These are phyloP conservation scores for Neofelis nebulosa DNA, from an alignment of 2,113 vertebrate species.

Conservation along the genomic window DNA sequence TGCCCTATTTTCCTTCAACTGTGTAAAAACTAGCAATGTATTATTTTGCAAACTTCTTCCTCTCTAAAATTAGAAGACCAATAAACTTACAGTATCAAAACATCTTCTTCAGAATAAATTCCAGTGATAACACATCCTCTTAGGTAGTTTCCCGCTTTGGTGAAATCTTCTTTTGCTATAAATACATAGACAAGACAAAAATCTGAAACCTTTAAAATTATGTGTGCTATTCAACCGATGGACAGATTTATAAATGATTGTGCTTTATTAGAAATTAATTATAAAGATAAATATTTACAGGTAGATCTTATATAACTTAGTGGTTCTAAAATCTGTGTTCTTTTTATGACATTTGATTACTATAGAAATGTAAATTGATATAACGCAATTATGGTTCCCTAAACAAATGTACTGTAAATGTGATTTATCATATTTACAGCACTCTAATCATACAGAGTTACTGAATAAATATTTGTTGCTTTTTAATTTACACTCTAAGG, in stretches of 20 bases:
- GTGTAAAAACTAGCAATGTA: background rate
- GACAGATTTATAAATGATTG: background rate
- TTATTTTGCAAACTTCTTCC: background rate
- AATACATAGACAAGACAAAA: conserved; percentile 67
- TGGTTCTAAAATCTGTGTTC: background rate
- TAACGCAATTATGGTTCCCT: background rate
- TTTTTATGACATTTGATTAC: conserved; percentile 38
- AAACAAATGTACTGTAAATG: conserved; percentile 43
- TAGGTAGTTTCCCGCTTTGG: conserved; percentile 86
- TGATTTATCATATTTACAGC: conserved; percentile 8
- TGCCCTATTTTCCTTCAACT: background rate
- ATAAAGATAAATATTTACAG: conserved; percentile 27
- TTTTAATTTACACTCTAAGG: conserved; percentile 31
- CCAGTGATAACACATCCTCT: conserved; percentile 87
- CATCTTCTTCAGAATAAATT: conserved; percentile 87
- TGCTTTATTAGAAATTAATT: conserved; percentile 13
- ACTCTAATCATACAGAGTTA: conserved; percentile 18
- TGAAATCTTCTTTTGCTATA: conserved; percentile 86
- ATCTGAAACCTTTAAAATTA: conserved; percentile 19
- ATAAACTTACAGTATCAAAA: conserved; percentile 83
- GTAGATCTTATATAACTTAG: background rate
- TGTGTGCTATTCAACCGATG: background rate
- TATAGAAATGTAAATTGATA: background rate
- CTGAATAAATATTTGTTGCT: background rate
- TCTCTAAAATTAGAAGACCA: conserved; percentile 37